A percentile compares a stretch with the other conserved stretches of the same genome.
Conservation (phyloP, 2,797 vertebrate genomes). For the Myotis daubentonii region DNA sequence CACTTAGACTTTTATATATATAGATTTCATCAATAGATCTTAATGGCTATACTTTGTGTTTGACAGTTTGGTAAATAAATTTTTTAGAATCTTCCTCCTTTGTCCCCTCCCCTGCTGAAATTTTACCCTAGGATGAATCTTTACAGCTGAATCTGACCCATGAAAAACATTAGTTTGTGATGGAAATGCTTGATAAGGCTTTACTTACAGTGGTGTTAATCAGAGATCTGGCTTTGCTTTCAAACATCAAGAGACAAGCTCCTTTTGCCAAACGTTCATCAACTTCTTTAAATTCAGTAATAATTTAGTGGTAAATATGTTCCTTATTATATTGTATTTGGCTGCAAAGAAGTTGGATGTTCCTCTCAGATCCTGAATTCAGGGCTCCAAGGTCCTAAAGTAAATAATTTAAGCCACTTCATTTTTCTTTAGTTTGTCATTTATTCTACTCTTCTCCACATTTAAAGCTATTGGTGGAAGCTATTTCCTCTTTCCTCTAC, state of each 20-base stretch:
- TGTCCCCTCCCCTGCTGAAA: constrained; percentile 32
- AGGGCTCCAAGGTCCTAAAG: not conserved
- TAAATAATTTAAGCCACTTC: not conserved
- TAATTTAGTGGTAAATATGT: not conserved
- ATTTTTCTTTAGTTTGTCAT: not conserved
- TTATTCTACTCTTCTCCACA: not conserved
- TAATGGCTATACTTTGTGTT: constrained; percentile 53
- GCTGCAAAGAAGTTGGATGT: not conserved
- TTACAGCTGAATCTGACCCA: constrained; percentile 80
- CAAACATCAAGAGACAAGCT: constrained; percentile 59
- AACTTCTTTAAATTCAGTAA: constrained; percentile 57
- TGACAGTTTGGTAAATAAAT: constrained; percentile 62
- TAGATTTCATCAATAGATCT: constrained; percentile 48
- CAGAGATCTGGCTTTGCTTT: constrained; percentile 75
- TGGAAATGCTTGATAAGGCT: constrained; percentile 51
- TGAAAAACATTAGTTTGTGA: constrained; percentile 61
- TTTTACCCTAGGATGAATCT: constrained; percentile 78
- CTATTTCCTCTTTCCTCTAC: not conserved
- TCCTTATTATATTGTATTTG: constrained; percentile 50
- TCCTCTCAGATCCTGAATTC: not conserved
- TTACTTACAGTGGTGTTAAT: constrained; percentile 78
- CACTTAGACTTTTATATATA: no score
- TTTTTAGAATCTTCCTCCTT: constrained; percentile 51
- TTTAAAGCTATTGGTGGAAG: not conserved
- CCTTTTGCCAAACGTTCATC: constrained; percentile 42